A percentile compares a stretch with the other conserved stretches of the same genome.
phyloP scores from a whole-genome alignment of 1,140 invertebrate species.

The Pissodes strobi region DNA sequence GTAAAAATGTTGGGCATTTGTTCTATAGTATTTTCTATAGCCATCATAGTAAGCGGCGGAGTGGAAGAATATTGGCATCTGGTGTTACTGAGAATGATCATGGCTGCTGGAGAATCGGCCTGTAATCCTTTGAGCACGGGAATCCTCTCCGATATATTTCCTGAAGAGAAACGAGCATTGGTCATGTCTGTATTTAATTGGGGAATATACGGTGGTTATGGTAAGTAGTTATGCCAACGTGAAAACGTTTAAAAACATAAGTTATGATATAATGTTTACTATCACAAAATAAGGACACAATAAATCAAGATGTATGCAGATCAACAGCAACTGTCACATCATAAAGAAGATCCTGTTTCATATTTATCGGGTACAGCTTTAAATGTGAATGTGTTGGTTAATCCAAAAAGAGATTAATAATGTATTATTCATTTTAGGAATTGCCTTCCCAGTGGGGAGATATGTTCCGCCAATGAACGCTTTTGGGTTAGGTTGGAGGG shows the following conservation, averaged over 20 bases:
- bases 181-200: conserved; percentile 94
- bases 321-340: too few relatives aligned
- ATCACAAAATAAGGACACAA: too few relatives aligned
- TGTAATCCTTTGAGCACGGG: conserved; percentile 88
- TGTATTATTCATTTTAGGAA: conserved; percentile 42
- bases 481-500: conserved; percentile 84
- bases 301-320: too few relatives aligned
- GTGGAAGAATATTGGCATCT: conserved; percentile 91
- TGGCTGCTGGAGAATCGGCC: conserved; percentile 86
- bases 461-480: conserved; percentile 81
- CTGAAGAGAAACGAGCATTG: conserved; percentile 78
- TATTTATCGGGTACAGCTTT: too few relatives aligned
- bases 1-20: conserved; percentile 76
- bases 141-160: conserved; percentile 84
- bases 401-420: too few relatives aligned
- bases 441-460: conserved; percentile 88
- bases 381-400: too few relatives aligned
- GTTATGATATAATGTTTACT: too few relatives aligned
- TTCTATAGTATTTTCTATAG: conserved; percentile 78
- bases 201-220: conserved; percentile 95
- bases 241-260: too few relatives aligned
- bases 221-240: conserved; percentile 49
- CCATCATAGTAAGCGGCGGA: conserved; percentile 80
- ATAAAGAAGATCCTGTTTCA: too few relatives aligned
- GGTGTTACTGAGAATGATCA: conserved; percentile 81